Conservation (phyloP, 92 coral and sea anemone species). For the Metridium senile region DNA sequence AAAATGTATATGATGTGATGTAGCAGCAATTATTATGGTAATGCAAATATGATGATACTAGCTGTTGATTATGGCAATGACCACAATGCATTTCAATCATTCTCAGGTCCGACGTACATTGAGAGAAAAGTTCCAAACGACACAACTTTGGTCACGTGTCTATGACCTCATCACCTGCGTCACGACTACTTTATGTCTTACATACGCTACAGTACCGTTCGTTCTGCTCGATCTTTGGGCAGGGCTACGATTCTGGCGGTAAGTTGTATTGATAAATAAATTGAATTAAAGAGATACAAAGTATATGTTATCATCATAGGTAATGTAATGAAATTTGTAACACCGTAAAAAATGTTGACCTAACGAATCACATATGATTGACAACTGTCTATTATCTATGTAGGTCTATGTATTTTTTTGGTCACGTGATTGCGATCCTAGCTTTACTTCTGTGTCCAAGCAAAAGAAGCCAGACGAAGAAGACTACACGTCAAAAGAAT, state of each 20-base stretch:
- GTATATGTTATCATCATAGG: too few species aligned
- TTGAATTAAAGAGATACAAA: too few species aligned
- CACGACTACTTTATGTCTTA: constrained; percentile 45
- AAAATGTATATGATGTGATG: too few species aligned
- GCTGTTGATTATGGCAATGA: too few species aligned
- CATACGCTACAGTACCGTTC: constrained; percentile 66
- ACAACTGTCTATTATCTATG: background rate
- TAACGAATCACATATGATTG: background rate
- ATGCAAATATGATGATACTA: too few species aligned
- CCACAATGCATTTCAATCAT: too few species aligned
- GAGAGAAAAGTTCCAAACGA: constrained; percentile 71
- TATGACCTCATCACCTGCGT: constrained; percentile 86
- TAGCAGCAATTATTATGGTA: too few species aligned
- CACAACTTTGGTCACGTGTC: constrained; percentile 49
- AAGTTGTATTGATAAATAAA: background rate
- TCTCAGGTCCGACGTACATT: constrained; percentile 74
- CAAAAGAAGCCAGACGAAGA: constrained; percentile 2
- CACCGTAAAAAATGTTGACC: too few species aligned
- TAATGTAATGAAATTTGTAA: too few species aligned
- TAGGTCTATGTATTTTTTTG: constrained; percentile 84
- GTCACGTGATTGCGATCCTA: constrained; percentile 60
- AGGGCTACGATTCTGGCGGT: constrained; percentile 86
- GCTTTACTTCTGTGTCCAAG: constrained; percentile 35
- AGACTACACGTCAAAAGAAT: background rate
- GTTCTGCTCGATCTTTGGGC: constrained; percentile 56